phyloP scores from a whole-genome alignment of 2,113 vertebrate species.

The Rhinopomastus cyanomelas region DNA sequence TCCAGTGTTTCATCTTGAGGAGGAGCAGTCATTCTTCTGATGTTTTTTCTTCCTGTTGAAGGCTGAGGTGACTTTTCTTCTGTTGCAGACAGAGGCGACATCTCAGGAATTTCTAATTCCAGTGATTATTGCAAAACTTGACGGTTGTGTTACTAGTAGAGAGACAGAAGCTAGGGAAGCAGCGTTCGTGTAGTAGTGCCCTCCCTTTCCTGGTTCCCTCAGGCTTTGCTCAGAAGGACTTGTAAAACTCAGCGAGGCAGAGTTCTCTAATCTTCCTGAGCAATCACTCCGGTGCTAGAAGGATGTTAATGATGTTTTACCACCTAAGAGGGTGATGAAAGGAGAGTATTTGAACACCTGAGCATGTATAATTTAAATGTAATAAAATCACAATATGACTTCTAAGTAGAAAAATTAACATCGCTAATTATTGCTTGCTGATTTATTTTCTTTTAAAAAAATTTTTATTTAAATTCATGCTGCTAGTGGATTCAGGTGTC shows the following conservation, averaged over 20 bases:
- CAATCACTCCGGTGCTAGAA: background rate
- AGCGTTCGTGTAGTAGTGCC: background rate
- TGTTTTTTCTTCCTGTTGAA: background rate
- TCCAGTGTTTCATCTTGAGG: background rate
- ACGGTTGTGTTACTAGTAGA: background rate
- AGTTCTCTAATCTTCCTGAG: conserved; percentile 26
- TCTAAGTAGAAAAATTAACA: conserved; percentile 65
- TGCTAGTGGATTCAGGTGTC: background rate
- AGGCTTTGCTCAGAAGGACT: background rate
- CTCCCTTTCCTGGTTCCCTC: background rate
- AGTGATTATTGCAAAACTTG: background rate
- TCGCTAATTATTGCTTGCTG: conserved; percentile 54
- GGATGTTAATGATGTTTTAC: conserved; percentile 52
- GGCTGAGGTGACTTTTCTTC: background rate
- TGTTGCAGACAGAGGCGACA: background rate
- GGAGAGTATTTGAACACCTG: conserved; percentile 50
- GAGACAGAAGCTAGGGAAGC: background rate
- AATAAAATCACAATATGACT: conserved; percentile 64
- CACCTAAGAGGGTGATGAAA: conserved; percentile 52
- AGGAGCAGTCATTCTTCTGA: background rate
- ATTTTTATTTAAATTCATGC: background rate
- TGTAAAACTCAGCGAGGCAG: background rate
- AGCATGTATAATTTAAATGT: conserved; percentile 60
- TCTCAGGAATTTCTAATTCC: conserved; percentile 3
- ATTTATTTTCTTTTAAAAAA: conserved; percentile 38